Percentiles rank a stretch among this genome's conserved stretches.
phyloP scores from a whole-genome alignment of 2,888 invertebrate species.

The Teinopalpus imperialis region DNA sequence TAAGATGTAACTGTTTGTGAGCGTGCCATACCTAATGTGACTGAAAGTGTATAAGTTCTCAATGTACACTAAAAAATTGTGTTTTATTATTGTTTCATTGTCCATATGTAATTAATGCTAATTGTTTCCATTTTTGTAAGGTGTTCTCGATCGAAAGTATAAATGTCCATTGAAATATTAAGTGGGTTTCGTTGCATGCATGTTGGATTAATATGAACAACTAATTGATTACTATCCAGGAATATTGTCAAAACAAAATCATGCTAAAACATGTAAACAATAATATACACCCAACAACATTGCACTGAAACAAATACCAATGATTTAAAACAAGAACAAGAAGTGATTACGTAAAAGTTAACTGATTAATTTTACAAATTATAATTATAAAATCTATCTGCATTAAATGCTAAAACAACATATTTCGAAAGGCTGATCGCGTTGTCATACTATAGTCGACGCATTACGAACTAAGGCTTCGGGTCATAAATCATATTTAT shows the following conservation, averaged over 20 bases:
- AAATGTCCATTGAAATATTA: not conserved
- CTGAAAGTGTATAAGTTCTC: constrained; percentile 11
- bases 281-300: too few relatives aligned
- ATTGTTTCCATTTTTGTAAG: not conserved
- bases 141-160: not conserved
- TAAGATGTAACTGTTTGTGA: constrained; percentile 49
- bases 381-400: too few relatives aligned
- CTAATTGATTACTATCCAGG: not conserved
- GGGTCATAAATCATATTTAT: too few relatives aligned
- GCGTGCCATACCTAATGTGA: constrained; percentile 64
- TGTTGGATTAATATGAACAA: not conserved
- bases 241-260: too few relatives aligned
- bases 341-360: too few relatives aligned
- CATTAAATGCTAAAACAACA: too few relatives aligned
- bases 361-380: too few relatives aligned
- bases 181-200: constrained; percentile 1
- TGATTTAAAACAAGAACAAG: too few relatives aligned
- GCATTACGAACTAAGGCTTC: too few relatives aligned
- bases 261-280: not conserved
- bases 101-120: constrained; percentile 1
- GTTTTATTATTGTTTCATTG: constrained; percentile 1
- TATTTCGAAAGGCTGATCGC: too few relatives aligned
- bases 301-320: too few relatives aligned
- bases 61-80: constrained; percentile 2
- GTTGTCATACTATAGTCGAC: too few relatives aligned